These are phyloP conservation scores for Pangasianodon gigas DNA, from an alignment of 2,113 vertebrate genomes.

Conservation along the genomic window DNA sequence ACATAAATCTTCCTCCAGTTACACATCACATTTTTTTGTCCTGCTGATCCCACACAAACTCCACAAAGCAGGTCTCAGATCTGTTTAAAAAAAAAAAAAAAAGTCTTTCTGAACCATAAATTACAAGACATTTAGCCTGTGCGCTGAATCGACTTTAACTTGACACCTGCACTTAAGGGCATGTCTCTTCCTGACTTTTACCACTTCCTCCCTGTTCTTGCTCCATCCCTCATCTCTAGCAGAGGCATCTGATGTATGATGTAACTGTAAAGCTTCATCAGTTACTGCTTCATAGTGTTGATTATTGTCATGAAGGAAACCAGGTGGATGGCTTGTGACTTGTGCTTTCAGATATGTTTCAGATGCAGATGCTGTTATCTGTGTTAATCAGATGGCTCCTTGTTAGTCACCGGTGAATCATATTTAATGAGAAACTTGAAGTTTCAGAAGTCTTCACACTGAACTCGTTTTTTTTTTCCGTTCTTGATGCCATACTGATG, in stretches of 20 bases:
- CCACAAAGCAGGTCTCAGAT: not conserved
- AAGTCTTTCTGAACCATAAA: not conserved
- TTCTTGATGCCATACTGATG: not conserved
- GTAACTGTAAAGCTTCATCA: constrained; percentile 1
- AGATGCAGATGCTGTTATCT: not conserved
- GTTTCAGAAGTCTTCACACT: not conserved
- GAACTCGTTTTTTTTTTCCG: not conserved
- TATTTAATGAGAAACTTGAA: not conserved
- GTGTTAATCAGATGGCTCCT: not conserved
- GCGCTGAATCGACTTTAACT: constrained; percentile 2
- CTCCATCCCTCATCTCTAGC: not conserved
- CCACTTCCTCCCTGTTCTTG: not conserved
- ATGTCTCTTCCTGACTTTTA: constrained; percentile 40
- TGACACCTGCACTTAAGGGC: constrained; percentile 35
- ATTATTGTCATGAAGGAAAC: not conserved
- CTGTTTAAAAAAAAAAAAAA: not conserved
- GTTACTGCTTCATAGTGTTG: not conserved
- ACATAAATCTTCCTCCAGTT: constrained; percentile 46
- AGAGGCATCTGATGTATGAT: not conserved
- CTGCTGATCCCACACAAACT: not conserved
- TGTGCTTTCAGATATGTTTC: not conserved
- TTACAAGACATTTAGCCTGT: constrained; percentile 15
- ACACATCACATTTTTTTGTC: constrained; percentile 7
- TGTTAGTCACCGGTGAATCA: constrained; percentile 21
- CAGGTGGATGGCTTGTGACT: not conserved